These are phyloP conservation scores for Nyctibius bracteatus DNA, from an alignment of 2,113 vertebrate species.

Conservation along the genomic window DNA sequence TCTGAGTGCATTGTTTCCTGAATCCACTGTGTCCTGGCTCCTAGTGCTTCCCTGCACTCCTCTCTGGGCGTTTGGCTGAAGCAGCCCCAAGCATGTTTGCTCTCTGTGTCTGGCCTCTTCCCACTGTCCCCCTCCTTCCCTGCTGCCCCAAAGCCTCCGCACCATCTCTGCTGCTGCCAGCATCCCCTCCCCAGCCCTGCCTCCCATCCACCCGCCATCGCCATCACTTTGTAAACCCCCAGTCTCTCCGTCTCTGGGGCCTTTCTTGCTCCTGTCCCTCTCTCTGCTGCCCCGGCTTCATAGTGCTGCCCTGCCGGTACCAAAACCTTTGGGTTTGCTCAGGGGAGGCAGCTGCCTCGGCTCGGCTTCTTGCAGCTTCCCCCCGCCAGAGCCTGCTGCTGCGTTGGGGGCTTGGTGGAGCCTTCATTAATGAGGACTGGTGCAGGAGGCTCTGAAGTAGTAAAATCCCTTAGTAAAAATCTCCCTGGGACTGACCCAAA, in stretches of 20 bases:
- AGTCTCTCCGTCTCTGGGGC: neutral
- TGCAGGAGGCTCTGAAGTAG: neutral
- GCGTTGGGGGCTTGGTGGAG: fast-evolving
- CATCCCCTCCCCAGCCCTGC: neutral
- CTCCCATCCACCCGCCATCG: neutral
- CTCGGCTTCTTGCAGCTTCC: fast-evolving
- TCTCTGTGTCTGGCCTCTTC: neutral
- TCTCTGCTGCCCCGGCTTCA: neutral
- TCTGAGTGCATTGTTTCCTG: neutral
- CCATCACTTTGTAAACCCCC: neutral
- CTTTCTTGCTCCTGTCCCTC: neutral
- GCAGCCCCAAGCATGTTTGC: neutral
- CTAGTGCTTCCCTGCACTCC: neutral
- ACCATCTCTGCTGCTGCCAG: neutral
- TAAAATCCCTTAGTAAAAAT: neutral
- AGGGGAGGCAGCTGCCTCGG: fast-evolving
- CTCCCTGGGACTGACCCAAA: constrained; percentile 41
- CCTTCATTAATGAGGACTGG: neutral
- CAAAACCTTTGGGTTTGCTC: neutral
- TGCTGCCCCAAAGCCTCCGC: neutral
- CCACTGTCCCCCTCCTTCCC: neutral
- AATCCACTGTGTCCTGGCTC: neutral
- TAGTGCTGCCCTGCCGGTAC: neutral
- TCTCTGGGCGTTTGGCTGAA: neutral
- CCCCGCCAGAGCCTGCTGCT: fast-evolving